Evolutionary conservation across 2,797 vertebrate species (phyloP), one percentile per base, ranked within the genome.

Genomic region (Tapirus indicus): DNA sequence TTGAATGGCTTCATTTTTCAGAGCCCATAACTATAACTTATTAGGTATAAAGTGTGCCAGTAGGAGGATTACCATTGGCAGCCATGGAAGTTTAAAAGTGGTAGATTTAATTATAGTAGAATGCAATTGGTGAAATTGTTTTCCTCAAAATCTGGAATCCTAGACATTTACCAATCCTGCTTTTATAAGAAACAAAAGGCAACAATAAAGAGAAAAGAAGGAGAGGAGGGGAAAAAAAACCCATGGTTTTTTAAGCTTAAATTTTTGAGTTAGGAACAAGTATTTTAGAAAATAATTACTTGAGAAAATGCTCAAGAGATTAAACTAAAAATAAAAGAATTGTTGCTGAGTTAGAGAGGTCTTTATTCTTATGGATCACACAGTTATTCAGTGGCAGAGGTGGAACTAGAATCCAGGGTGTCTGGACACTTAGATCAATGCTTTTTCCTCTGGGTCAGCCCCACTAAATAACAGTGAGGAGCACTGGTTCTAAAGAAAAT

Each of bases 231-330:
- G 13, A 1, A 58, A 54, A 85, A 78, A 79, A 89, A 82, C 3
- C 29, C 4, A 75, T 69, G 23, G 80, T n/a, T 90, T 38, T 77
- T 94, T 60, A 84, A 94, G 54, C 25, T 88, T 68, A 47, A 83
- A 79, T 64, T 74, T 94, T 77, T 95, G 47, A 90, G 21, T 68
- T 66, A 88, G 38, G 0, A 97, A 92, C 97, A 97, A 94, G 52
- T 74, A 88, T 18, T 82, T 96, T 88, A 96, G 27, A 35, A 97
- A 96, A 96, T 25, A 87, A 77, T 49, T 56, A 92, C 9, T 95
- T 92, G 58, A 77, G 49, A 98, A 74, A 74, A 88, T 25, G 12
- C 4, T 44, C 35, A 88, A 87, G 41, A 69, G 49, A 91, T 78
- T 91, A 87, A 95, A 78, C 52, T 62, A 83, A 78, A 4, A 27